Percentiles rank a stretch among this genome's conserved stretches.
These are phyloP conservation scores for Merluccius polli DNA, from an alignment of 2,797 vertebrate species.

Conservation along the genomic window DNA sequence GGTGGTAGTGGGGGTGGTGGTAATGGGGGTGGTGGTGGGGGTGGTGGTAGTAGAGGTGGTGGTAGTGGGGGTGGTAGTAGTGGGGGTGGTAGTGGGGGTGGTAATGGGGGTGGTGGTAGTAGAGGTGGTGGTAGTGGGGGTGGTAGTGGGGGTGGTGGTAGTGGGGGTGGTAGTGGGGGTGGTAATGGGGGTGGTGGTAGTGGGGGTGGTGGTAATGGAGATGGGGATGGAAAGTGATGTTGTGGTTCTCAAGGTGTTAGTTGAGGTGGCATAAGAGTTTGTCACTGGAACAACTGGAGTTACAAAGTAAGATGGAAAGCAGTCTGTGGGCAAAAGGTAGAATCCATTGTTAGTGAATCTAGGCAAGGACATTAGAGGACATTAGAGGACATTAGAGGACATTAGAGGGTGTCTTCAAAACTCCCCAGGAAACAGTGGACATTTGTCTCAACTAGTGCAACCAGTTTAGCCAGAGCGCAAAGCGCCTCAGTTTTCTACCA, in stretches of 20 bases:
- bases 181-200: neutral
- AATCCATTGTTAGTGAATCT: neutral
- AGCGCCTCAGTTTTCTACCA: neutral
- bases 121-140: no score
- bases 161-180: no score
- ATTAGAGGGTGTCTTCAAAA: neutral
- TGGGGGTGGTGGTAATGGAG: neutral
- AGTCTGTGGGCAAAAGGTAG: slow-evolving; percentile 30
- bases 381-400: neutral
- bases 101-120: neutral
- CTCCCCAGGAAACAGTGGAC: neutral
- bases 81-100: neutral
- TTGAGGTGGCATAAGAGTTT: slow-evolving; percentile 1
- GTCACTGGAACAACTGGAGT: slow-evolving; percentile 14
- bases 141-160: no score
- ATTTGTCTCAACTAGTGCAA: neutral
- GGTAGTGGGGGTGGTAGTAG: neutral
- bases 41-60: slow-evolving; percentile 22
- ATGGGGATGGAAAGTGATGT: neutral
- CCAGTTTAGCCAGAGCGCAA: neutral
- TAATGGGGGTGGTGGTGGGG: neutral
- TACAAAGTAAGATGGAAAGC: slow-evolving; percentile 27
- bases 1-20: slow-evolving; percentile 1
- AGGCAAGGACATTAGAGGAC: neutral
- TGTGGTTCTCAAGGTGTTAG: slow-evolving; percentile 10